Base-by-base conservation (phyloP, 2,888 invertebrate genomes). In the Drosophila quinaria region DNA sequence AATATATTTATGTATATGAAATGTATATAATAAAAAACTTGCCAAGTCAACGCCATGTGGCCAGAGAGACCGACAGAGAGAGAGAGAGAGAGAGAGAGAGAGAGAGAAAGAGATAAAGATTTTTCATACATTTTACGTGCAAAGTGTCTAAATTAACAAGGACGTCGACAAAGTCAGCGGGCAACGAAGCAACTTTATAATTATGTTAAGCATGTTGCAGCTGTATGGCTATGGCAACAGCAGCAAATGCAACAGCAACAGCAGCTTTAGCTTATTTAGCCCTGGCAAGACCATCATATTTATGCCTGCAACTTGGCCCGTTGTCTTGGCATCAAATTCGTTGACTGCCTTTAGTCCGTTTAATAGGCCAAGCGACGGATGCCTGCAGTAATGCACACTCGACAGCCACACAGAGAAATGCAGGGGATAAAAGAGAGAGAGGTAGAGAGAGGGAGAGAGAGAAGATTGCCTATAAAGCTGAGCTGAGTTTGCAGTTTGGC, bases 101-200 rank as follows among this genome's bases (percentile, higher is more conserved):
- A n/a, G 10, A 11, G 9, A 8, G 25, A 17, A 8, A 54, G 11
- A 49, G 46, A 59, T 33, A 29, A 13, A 65, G 54, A 78, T 60
- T 66, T 64, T 80, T 88, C 62, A 79, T 88, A 80, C 83, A 88
- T 82, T 87, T 87, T 89, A 88, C 89, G 83, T 88, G 89, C 87
- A 86, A 90, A 87, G 84, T 86, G 87, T 87, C 84, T 90, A 83
- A 87, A 87, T 90, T 87, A 90, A 80, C 83, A 88, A 86, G 90
- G 89, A 88, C 89, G 88, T 49, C 58, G 33, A 79, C 78, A 90
- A 82, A 86, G 86, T 80, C 87, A 70, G 69, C 66, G 54, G 67
- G 55, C 42, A n/a, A 51, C 54, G 50, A 70, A 42, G 76, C 78
- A 87, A 87, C 80, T 87, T 87, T 90, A 90, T 90, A 87, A 87